Conservation (phyloP, 1,140 invertebrate genomes). For the Drosophila watanabei region DNA sequence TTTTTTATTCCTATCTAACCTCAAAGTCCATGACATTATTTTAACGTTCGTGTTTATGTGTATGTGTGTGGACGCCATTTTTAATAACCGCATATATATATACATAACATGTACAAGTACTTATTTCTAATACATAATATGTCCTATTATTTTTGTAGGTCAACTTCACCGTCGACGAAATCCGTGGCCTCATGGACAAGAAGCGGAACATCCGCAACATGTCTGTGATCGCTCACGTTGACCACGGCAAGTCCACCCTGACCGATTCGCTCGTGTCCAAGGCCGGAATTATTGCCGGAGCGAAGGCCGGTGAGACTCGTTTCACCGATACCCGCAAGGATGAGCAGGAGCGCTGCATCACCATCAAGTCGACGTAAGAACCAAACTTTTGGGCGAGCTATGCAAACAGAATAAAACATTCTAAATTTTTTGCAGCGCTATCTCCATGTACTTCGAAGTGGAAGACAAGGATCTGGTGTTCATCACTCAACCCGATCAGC, state of each 20-base stretch:
- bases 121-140: conserved; percentile 33
- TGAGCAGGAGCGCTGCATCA: conserved; percentile 99
- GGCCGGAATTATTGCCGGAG: conserved; percentile 99
- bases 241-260: conserved; percentile 99
- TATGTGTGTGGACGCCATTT: conserved; percentile 56
- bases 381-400: background rate
- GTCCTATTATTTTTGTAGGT: conserved; percentile 89
- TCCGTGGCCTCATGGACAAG: conserved; percentile 99
- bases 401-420: background rate
- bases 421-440: conserved; percentile 89
- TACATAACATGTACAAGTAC: background rate
- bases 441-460: conserved; percentile 99
- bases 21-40: conserved; percentile 61
- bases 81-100: conserved; percentile 40
- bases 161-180: conserved; percentile 99
- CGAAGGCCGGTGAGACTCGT: conserved; percentile 99
- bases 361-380: conserved; percentile 99
- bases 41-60: conserved; percentile 12
- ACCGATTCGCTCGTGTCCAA: conserved; percentile 99
- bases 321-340: conserved; percentile 99
- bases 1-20: conserved; percentile 54
- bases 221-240: conserved; percentile 99
- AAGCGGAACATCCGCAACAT: conserved; percentile 99
- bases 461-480: conserved; percentile 96
- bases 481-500: conserved; percentile 95